Conservation (phyloP, 1,140 invertebrate genomes). For the Drosophila tani region DNA sequence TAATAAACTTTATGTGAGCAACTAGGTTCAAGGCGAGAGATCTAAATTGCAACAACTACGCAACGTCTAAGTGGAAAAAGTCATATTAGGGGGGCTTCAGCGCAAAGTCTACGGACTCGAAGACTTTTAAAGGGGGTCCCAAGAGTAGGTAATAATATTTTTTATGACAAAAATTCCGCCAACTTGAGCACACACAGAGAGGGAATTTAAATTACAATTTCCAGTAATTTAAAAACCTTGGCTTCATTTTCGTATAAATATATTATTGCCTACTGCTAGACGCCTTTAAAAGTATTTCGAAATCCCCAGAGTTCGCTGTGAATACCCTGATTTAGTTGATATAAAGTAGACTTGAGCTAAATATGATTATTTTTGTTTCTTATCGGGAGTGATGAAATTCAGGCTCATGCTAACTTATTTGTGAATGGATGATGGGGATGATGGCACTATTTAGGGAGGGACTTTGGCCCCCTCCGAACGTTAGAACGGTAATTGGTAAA, state of each 20-base stretch:
- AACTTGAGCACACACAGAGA: background rate
- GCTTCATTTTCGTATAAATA: background rate
- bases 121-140: background rate
- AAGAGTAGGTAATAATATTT: background rate
- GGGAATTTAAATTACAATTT: background rate
- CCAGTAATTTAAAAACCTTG: background rate
- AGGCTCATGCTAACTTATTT: conserved; percentile 62
- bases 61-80: conserved; percentile 59
- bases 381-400: conserved; percentile 33
- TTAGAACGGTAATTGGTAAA: conserved; percentile 22
- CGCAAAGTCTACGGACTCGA: background rate
- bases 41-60: conserved; percentile 76
- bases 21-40: conserved; percentile 67
- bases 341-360: conserved; percentile 32
- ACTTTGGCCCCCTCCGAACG: background rate
- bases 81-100: conserved; percentile 11
- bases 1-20: conserved; percentile 79
- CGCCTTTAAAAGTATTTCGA: background rate
- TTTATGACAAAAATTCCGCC: background rate
- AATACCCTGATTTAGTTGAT: conserved; percentile 6
- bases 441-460: conserved; percentile 9
- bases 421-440: conserved; percentile 53
- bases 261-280: background rate
- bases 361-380: conserved; percentile 15
- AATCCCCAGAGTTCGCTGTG: background rate